These are phyloP conservation scores for Phyto melanocephala DNA, from an alignment of 2,888 invertebrate species.

Conservation along the genomic window DNA sequence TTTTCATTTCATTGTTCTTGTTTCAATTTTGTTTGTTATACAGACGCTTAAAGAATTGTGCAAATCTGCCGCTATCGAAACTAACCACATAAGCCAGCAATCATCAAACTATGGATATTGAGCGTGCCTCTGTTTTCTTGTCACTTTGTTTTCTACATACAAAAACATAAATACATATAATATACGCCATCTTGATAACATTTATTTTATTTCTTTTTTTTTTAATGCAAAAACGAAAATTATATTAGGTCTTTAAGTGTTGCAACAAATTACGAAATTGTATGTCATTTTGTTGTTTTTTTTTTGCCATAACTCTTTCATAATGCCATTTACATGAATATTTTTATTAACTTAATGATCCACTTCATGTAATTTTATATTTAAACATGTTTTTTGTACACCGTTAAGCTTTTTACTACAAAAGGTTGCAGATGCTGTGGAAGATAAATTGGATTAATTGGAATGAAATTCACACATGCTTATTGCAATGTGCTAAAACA, in stretches of 20 bases:
- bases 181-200: slow-evolving; percentile 40
- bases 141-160: slow-evolving; percentile 33
- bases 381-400: background rate
- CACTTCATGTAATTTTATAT: background rate
- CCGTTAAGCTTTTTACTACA: background rate
- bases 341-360: background rate
- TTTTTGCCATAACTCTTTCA: slow-evolving; percentile 43
- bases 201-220: background rate
- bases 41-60: slow-evolving; percentile 79
- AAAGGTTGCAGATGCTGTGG: slow-evolving; percentile 45
- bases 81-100: slow-evolving; percentile 67
- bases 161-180: background rate
- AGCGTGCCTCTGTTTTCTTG: slow-evolving; percentile 50
- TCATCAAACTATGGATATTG: slow-evolving; percentile 70
- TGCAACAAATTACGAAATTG: background rate
- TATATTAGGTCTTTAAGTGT: slow-evolving; percentile 13
- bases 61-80: slow-evolving; percentile 71
- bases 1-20: slow-evolving; percentile 69
- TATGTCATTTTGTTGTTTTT: background rate
- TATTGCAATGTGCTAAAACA: no score
- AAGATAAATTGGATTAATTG: background rate
- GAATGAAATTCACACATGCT: no score
- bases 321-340: slow-evolving; percentile 33
- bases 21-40: slow-evolving; percentile 72
- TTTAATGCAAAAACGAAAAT: slow-evolving; percentile 5